Evolutionary conservation across 2,797 vertebrate genomes (phyloP), one percentile per base, ranked within the genome.

Genomic region (Peromyscus eremicus): DNA sequence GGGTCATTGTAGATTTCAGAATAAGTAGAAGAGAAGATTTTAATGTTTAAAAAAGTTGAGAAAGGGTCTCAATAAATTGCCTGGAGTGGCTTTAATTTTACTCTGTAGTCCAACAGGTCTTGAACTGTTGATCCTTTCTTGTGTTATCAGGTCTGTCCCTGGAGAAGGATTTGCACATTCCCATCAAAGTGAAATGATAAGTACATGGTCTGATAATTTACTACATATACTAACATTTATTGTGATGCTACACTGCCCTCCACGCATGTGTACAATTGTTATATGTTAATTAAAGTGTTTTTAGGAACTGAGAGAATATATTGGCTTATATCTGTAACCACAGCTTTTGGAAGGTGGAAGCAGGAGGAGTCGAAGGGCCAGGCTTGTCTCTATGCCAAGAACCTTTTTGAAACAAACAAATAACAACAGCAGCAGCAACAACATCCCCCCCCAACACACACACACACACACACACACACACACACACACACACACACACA

Each of bases 231-330:
- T 88, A 7, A 60, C 16, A 62, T 89, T 60, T 89, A 89, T 17
- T 43, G 19, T 55, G 70, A 66, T 64, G 55, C 9, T 21, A 37
- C 29, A 52, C 55, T 75, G 55, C 70, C 46, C 10, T 46, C 76
- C 34, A 64, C 27, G 49, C n/a, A 60, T 60, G 40, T 7, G 34
- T 62, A 64, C 3, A 46, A 73, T 52, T 55, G 32, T 5, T 34
- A 40, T 89, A 13, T 75, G 40, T 37, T 21, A 94, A 49, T 60
- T 87, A n/a, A 71, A 71, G 60, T 91, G 60, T 93, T 89, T 87
- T 94, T 68, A 96, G 94, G 68, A 37, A 64, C 75, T 66, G 75
- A 75, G 23, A 75, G 37, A 64, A 46, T 66, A 10, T 37, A 66
- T 49, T 80, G 76, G 46, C 17, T 37, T 64, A 8, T 68, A 19